Conservation (phyloP, 2,797 vertebrate genomes). For the Scomberomorus guttatus region DNA sequence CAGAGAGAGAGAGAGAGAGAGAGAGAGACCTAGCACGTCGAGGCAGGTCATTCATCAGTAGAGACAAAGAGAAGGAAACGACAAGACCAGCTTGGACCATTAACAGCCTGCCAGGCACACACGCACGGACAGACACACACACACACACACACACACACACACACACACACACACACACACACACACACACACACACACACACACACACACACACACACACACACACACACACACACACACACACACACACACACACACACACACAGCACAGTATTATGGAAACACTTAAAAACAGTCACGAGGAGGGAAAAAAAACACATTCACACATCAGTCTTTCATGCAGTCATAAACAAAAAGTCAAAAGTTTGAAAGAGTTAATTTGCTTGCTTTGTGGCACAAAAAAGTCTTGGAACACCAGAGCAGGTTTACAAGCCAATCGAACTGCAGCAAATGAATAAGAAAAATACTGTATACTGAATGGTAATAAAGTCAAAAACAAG, state of each 20-base stretch:
- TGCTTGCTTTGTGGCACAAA: constrained; percentile 52
- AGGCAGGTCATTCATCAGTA: constrained; percentile 83
- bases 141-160: not conserved
- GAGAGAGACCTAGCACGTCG: constrained; percentile 63
- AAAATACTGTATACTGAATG: constrained; percentile 37
- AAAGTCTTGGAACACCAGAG: constrained; percentile 46
- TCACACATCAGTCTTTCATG: constrained; percentile 52
- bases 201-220: too few species aligned
- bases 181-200: constrained; percentile 10
- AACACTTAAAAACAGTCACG: constrained; percentile 54
- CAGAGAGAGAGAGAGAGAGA: constrained; percentile 13
- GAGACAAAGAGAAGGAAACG: constrained; percentile 82
- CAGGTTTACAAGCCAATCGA: constrained; percentile 47
- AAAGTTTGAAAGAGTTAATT: constrained; percentile 66
- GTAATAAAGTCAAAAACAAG: constrained; percentile 58
- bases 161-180: constrained; percentile 32
- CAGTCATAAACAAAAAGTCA: constrained; percentile 62
- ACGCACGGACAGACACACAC: constrained; percentile 47
- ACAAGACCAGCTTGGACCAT: constrained; percentile 79
- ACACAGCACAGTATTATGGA: constrained; percentile 46
- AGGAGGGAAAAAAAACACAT: constrained; percentile 39
- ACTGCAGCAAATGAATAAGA: constrained; percentile 40
- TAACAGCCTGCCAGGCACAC: constrained; percentile 76
- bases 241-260: constrained; percentile 26
- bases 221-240: too few species aligned